Evolutionary conservation across 2,113 vertebrate genomes (phyloP).

Genomic region (Esox niger): DNA sequence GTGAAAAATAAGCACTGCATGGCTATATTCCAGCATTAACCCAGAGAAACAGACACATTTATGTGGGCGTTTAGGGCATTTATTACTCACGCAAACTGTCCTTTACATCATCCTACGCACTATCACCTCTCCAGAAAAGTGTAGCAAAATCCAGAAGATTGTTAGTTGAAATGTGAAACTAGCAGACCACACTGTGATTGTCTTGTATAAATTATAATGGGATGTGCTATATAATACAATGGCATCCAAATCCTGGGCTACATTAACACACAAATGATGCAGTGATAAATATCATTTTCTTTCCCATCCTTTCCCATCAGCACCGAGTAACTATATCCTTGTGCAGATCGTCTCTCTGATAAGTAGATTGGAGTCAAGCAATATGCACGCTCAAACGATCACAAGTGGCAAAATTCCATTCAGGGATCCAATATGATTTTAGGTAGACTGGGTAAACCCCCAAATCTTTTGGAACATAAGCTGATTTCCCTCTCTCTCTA

Average conservation of each 20-base stretch:
- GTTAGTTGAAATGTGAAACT: no score
- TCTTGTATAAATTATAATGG: not conserved
- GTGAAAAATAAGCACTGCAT: no score
- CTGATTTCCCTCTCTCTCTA: not conserved
- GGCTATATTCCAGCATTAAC: no score
- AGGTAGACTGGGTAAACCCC: not conserved
- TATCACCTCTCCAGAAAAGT: slow-evolving; percentile 13
- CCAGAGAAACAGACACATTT: no score
- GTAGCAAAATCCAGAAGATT: slow-evolving; percentile 3
- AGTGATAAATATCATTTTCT: not conserved
- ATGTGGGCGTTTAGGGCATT: not conserved
- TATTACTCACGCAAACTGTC: not conserved
- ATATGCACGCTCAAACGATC: no score
- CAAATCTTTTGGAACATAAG: not conserved
- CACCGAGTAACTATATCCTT: not conserved
- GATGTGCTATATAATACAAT: not conserved
- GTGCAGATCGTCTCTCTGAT: no score
- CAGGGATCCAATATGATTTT: not conserved
- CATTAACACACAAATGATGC: not conserved
- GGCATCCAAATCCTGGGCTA: not conserved
- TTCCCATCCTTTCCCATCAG: not conserved
- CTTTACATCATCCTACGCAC: not conserved
- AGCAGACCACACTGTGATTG: not conserved
- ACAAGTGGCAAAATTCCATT: no score
- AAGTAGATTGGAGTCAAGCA: no score